Evolutionary conservation across 2,888 invertebrate species (phyloP), one percentile per base, ranked within the genome.

Genomic region (Sphinx pinastri): DNA sequence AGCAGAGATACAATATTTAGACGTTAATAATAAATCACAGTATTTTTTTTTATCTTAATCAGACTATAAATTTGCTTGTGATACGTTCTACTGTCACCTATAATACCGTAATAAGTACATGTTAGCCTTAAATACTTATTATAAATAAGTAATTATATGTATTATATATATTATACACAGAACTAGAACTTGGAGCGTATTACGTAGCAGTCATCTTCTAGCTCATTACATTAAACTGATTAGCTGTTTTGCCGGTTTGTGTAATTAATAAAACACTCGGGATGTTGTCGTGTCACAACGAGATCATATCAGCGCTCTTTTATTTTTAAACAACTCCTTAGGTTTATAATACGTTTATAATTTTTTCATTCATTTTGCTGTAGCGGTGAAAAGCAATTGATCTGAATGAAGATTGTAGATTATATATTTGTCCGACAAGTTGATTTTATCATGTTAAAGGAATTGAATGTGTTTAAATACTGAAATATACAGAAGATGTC

Each of bases 191-290:
- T 19, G 13, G 58, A 58, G 63, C 49, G 47, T 63, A 49, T 63
- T 63, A 63, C 63, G 63, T 47, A 63, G 47, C 63, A 47, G 47
- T 63, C 63, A 63, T 63, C 63, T 49, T 63, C 63, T 63, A 63
- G 63, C 49, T 19, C 63, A 63, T 63, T 49, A 63, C 49, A 63
- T 63, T 63, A 63, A 63, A 63, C 63, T 49, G 63, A 63, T 63
- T 63, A 63, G 63, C 19, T 47, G 63, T 63, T 63, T 63, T 63
- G 63, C 63, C 63, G 63, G 63, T 63, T 63, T 49, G 19, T 63
- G 63, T 63, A 63, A 63, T 63, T 63, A 63, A 63, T 63, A 63
- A 63, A 63, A 63, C 63, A 63, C 19, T 63, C 63, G 16, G 19
- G 63, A 63, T 19, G 63, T 19, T 63, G 63, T 63, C 63, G 63